phyloP scores from a whole-genome alignment of 1,140 invertebrate species.

The Atta colombica region DNA sequence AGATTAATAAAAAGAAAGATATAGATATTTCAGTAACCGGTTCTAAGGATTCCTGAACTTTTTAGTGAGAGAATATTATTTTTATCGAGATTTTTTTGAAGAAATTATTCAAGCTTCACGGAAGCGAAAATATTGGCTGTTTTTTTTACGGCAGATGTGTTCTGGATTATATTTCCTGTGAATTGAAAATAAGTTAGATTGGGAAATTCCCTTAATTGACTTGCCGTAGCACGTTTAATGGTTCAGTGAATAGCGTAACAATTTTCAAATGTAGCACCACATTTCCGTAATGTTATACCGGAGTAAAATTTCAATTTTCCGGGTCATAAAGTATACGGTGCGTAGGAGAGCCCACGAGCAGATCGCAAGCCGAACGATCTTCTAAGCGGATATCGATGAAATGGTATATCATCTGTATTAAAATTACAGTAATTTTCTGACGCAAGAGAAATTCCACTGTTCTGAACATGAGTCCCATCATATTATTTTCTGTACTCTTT shows the following conservation, averaged over 20 bases:
- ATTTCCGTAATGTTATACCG: slow-evolving; percentile 58
- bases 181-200: slow-evolving; percentile 10
- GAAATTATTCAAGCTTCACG: not conserved
- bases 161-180: slow-evolving; percentile 4
- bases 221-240: slow-evolving; percentile 36
- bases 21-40: slow-evolving; percentile 8
- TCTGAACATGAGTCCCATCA: slow-evolving; percentile 14
- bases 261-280: slow-evolving; percentile 48
- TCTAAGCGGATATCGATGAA: slow-evolving; percentile 65
- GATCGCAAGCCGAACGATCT: slow-evolving; percentile 47
- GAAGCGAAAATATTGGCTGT: not conserved
- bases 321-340: slow-evolving; percentile 57
- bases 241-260: slow-evolving; percentile 30
- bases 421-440: slow-evolving; percentile 59
- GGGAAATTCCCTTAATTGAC: slow-evolving; percentile 48
- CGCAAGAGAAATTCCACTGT: slow-evolving; percentile 52
- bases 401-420: slow-evolving; percentile 61
- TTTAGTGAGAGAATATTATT: slow-evolving; percentile 1
- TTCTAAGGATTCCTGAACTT: slow-evolving; percentile 4
- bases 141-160: not conserved
- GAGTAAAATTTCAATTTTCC: slow-evolving; percentile 62
- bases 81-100: slow-evolving; percentile 19
- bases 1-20: slow-evolving; percentile 23
- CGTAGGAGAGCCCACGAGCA: slow-evolving; percentile 48
- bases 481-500: slow-evolving; percentile 41